phyloP scores from a whole-genome alignment of 2,888 invertebrate species.

The Maniola hyperantus region DNA sequence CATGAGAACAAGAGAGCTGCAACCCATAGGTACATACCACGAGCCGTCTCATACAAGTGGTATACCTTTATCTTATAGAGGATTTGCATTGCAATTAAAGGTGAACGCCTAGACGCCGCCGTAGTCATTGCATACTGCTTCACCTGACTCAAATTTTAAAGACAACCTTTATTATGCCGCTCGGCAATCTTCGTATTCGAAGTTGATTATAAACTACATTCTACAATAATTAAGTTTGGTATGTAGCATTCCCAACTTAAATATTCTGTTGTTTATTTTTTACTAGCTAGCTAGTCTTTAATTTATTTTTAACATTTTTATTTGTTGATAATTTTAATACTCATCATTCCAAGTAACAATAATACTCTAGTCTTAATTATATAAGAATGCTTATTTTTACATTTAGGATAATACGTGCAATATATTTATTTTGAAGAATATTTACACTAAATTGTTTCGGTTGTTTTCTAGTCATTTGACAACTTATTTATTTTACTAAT shows the following conservation, averaged over 20 bases:
- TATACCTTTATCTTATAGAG: not conserved
- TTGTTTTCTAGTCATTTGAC: constrained; percentile 29
- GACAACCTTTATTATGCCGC: too few species aligned
- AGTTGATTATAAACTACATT: not conserved
- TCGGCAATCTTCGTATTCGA: constrained; percentile 1
- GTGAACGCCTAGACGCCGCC: too few species aligned
- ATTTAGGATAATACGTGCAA: constrained; percentile 62
- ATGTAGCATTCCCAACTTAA: not conserved
- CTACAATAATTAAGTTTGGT: not conserved
- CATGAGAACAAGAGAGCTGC: too few species aligned
- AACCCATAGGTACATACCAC: too few species aligned
- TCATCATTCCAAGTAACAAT: constrained; percentile 40
- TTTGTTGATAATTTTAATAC: constrained; percentile 46
- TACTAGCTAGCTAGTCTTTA: constrained; percentile 19
- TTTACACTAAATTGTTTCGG: constrained; percentile 50
- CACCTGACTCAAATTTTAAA: too few species aligned
- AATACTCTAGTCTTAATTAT: constrained; percentile 47
- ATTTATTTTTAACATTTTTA: constrained; percentile 40
- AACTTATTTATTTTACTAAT: constrained; percentile 36
- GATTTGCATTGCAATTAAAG: not conserved
- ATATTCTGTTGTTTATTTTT: not conserved
- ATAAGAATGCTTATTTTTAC: constrained; percentile 30
- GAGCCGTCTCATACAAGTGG: too few species aligned
- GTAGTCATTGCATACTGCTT: too few species aligned
- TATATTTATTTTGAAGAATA: constrained; percentile 60